phyloP scores from a whole-genome alignment of 2,113 vertebrate genomes.

The Romanogobio albipinnatus region DNA sequence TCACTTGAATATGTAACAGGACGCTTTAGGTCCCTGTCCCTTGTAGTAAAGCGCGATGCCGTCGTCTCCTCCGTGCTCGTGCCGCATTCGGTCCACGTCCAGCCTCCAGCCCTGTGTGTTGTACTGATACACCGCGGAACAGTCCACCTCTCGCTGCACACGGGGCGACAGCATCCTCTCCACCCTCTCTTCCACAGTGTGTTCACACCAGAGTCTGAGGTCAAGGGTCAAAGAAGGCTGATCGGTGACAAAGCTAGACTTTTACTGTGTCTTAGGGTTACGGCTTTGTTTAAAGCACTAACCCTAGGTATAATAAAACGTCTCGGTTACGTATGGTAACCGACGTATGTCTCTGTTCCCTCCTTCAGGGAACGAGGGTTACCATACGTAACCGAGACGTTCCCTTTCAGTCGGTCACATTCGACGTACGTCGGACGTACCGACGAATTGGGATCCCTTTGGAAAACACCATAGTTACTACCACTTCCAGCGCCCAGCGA shows the following conservation, averaged over 20 bases:
- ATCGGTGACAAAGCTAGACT: not conserved
- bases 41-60: constrained; percentile 72
- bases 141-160: constrained; percentile 79
- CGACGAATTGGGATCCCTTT: too few relatives aligned
- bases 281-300: not conserved
- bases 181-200: constrained; percentile 64
- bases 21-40: constrained; percentile 59
- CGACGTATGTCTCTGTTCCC: too few relatives aligned
- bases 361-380: too few relatives aligned
- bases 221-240: not conserved
- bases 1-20: constrained; percentile 88
- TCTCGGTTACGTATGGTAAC: too few relatives aligned
- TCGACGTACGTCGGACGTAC: too few relatives aligned
- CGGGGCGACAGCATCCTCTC: constrained; percentile 77
- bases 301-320: not conserved
- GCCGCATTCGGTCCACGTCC: constrained; percentile 76
- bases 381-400: too few relatives aligned
- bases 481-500: too few relatives aligned
- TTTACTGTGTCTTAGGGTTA: not conserved
- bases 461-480: too few relatives aligned
- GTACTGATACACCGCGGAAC: constrained; percentile 81
- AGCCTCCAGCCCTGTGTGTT: constrained; percentile 82
- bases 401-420: too few relatives aligned
- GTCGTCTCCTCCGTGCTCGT: constrained; percentile 56
- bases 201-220: constrained; percentile 84